Base-by-base conservation (phyloP, 2,888 invertebrate species). In the Chaetogeoica ovagalla region DNA sequence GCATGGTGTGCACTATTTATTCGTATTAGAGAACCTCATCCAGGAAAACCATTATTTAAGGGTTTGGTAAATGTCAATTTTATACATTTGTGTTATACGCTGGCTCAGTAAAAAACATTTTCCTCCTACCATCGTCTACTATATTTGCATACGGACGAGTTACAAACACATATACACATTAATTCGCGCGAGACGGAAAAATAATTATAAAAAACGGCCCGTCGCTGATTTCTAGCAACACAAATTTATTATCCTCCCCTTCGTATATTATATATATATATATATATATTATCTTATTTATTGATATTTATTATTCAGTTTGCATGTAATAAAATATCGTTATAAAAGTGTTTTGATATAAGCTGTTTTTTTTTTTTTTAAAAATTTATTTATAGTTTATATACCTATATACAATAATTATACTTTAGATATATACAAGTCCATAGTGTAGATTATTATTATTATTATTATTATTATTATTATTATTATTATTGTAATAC, bases 171-270 rank as follows among this genome's bases (percentile, higher is more conserved):
- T 37, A 15, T 52, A 52, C 23, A 30, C 48, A 52, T 52, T 37
- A 63, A 63, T 11, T 55, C 63, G 63, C 39, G 39, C 15, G 63
- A 52, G 73, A 63, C 62, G 73, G 55, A 74, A 17, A 74, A 63
- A 55, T 55, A 74, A 63, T 63, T 37, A 21, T 9, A 30, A 63
- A 63, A 74, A 74, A 63, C 62, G 37, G 73, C 21, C 63, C 52
- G 55, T 63, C 73, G 17, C 52, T 74, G n/a, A 55, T 74, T 37
- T 52, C 5, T 30, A 52, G n/a, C 60, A 62, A 63, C n/a, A n/a
- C n/a, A 52, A 48, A 39, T 3, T 1, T 48, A 11, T 48, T 8
- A 30, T 4, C 48, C 19, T 48, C 23, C 13, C 55, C 11, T 74
- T 37, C 19, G 15, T 30, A 11, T 17, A 30, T 52, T 62, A 62